Base-by-base conservation (phyloP, 1,140 invertebrate species). In the Procambarus clarkii region DNA sequence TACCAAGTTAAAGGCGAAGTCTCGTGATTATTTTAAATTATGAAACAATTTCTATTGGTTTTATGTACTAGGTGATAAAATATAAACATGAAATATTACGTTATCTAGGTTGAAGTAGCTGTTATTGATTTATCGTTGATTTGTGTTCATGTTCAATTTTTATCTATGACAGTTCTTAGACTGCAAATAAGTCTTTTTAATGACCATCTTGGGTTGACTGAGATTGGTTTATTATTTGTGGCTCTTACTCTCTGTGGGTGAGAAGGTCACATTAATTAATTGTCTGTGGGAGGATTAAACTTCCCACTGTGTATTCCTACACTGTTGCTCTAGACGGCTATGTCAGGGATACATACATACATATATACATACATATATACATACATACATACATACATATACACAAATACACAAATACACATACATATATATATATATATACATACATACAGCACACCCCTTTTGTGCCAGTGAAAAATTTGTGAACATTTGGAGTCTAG, bases 71-170 rank as follows among this genome's bases (percentile, higher is more conserved):
- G 69, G 24, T 60, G n/a, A 60, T 60, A 82, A 50, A 50, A 34
- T 24, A 46, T n/a, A 82, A 58, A 82, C 50, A 82, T 54, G 15
- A 82, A 80, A 45, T 80, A 7, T 24, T 82, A 82, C 50, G n/a
- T 9, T 82, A 82, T 34, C 21, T 54, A 58, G n/a, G 15, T 9
- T 82, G 50, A 44, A 82, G 11, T 50, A 50, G 78, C 78, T 82
- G 80, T 85, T 85, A 58, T 11, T 83, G 81, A 85, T 86, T 86
- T 86, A n/a, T 86, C 69, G 50, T 45, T 54, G 69, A 86, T 81
- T 86, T 86, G 83, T 84, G 82, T 84, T 84, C 58, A 69, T 71
- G 82, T 86, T 48, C 69, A 82, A 24, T 82, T 82, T 34, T 54
- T 54, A 54, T 60, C 24, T 82, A 21, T 54, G 24, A 50, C 48